Evolutionary conservation across 2,888 invertebrate species (phyloP).

Genomic region (Syritta pipiens): DNA sequence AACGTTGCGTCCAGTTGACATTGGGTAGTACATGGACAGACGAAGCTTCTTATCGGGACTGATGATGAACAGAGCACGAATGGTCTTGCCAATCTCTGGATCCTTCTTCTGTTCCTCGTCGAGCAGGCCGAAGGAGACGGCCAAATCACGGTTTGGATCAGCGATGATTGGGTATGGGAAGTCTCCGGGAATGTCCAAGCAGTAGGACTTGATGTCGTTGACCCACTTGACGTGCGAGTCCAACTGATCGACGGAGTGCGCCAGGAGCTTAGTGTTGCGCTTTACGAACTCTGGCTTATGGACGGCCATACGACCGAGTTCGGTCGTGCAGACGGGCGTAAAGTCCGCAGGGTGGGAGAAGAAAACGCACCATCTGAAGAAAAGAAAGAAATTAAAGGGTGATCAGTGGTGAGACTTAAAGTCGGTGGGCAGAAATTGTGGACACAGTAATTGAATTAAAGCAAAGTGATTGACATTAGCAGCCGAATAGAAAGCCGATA

Average conservation of each 20-base stretch:
- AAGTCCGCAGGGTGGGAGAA: slow-evolving; percentile 94
- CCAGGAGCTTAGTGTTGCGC: slow-evolving; percentile 87
- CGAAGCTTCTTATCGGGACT: slow-evolving; percentile 89
- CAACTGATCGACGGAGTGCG: slow-evolving; percentile 88
- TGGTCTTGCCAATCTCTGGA: slow-evolving; percentile 84
- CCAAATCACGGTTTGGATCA: slow-evolving; percentile 86
- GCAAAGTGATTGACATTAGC: too few relatives aligned
- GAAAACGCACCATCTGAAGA: slow-evolving; percentile 90
- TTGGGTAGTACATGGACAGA: slow-evolving; percentile 90
- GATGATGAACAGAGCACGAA: slow-evolving; percentile 88
- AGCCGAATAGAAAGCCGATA: too few relatives aligned
- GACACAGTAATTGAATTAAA: too few relatives aligned
- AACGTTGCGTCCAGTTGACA: slow-evolving; percentile 91
- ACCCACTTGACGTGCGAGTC: slow-evolving; percentile 89
- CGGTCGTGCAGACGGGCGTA: slow-evolving; percentile 94
- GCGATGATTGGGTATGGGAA: slow-evolving; percentile 92
- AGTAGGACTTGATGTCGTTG: slow-evolving; percentile 86
- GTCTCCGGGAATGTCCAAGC: slow-evolving; percentile 84
- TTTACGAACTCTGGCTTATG: slow-evolving; percentile 85
- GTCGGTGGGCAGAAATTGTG: too few relatives aligned
- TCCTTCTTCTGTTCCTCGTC: slow-evolving; percentile 86
- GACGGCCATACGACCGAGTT: slow-evolving; percentile 87
- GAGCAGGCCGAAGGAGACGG: slow-evolving; percentile 88
- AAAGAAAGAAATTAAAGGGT: too few relatives aligned
- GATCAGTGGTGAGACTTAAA: too few relatives aligned